Evolutionary conservation across 2,113 vertebrate genomes (phyloP).

Genomic region (Cyanistes caeruleus): DNA sequence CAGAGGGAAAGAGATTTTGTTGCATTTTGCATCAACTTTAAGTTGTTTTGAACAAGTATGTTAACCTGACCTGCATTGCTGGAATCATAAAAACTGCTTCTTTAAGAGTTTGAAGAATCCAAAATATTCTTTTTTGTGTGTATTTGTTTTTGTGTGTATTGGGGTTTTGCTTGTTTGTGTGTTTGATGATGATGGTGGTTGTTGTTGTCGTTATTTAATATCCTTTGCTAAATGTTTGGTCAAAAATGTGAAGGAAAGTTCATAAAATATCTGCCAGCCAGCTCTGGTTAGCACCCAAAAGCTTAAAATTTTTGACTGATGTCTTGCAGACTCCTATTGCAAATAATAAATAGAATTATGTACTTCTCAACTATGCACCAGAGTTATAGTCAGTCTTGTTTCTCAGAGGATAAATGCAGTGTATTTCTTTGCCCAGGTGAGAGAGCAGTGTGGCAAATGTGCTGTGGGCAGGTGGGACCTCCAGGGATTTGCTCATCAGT

Average conservation of each 20-base stretch:
- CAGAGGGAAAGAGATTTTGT: background rate
- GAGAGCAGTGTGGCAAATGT: fast-evolving
- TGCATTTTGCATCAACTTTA: background rate
- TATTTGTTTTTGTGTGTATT: background rate
- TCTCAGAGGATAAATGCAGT: background rate
- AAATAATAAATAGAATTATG: background rate
- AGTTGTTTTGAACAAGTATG: background rate
- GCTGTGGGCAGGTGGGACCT: background rate
- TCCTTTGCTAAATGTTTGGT: background rate
- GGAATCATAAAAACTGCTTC: background rate
- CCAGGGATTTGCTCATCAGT: background rate
- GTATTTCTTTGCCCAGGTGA: background rate
- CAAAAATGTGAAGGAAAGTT: background rate
- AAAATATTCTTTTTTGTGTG: background rate
- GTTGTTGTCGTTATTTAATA: background rate
- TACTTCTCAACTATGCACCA: background rate
- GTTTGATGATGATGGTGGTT: background rate
- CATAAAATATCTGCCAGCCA: background rate
- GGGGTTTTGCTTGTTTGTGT: background rate
- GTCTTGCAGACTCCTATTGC: background rate
- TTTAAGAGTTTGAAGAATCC: background rate
- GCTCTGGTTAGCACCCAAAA: background rate
- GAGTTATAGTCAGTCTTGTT: background rate
- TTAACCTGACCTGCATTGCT: background rate
- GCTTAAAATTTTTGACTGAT: background rate